Percentiles rank a stretch among this genome's conserved stretches.
These are phyloP conservation scores for Laterallus jamaicensis DNA, from an alignment of 2,113 vertebrate genomes.

Conservation along the genomic window DNA sequence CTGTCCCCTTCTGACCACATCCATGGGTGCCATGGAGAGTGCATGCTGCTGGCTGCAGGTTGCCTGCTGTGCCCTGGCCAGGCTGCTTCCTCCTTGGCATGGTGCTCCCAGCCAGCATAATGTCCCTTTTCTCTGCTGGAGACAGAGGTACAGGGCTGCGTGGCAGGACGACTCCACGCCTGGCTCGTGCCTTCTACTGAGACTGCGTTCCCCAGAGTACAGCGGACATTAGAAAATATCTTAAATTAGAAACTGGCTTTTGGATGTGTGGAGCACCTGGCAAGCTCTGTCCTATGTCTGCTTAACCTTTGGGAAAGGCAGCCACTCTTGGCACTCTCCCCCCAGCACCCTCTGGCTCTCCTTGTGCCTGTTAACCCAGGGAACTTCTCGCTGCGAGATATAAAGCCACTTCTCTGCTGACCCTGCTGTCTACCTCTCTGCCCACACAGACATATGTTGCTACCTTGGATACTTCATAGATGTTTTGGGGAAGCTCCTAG, in stretches of 20 bases:
- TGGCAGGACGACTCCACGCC: not conserved
- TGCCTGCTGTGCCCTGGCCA: not conserved
- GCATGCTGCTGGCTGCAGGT: not conserved
- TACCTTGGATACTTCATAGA: not conserved
- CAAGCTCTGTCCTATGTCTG: not conserved
- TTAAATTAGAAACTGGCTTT: conserved; percentile 45
- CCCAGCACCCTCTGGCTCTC: not conserved
- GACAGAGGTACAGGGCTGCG: rapidly evolving
- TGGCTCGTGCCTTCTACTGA: not conserved
- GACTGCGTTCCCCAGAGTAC: not conserved
- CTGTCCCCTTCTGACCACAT: not conserved
- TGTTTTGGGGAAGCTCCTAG: not conserved
- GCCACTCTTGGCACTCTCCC: not conserved
- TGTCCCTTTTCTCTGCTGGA: not conserved
- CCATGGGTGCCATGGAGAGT: not conserved
- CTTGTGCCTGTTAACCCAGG: not conserved
- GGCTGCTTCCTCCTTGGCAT: not conserved
- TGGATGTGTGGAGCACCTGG: not conserved
- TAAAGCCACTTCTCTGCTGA: not conserved
- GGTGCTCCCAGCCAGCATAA: not conserved
- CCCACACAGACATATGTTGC: not conserved
- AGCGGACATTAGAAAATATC: not conserved
- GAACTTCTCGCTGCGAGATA: not conserved
- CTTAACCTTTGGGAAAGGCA: conserved; percentile 35
- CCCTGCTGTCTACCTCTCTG: not conserved